These are phyloP conservation scores for Cosmopolites sordidus DNA, from an alignment of 2,888 invertebrate genomes.

Conservation along the genomic window DNA sequence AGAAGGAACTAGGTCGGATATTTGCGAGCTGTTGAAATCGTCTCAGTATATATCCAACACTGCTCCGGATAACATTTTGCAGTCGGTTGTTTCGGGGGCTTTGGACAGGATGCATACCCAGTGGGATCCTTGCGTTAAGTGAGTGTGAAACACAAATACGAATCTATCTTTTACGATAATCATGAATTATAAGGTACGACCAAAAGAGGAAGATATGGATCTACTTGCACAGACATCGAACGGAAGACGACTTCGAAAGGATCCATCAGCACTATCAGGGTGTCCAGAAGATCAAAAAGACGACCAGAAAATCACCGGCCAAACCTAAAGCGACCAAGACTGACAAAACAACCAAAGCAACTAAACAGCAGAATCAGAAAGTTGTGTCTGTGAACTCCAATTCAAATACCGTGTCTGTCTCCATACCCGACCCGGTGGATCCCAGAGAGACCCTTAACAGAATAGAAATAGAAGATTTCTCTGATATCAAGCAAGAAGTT, in stretches of 20 bases:
- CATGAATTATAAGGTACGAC: conserved; percentile 58
- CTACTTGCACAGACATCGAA: conserved; percentile 78
- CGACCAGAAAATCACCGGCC: conserved; percentile 40
- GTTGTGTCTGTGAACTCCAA: neutral
- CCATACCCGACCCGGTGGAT: neutral
- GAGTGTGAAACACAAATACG: conserved; percentile 4
- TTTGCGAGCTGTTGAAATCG: conserved; percentile 76
- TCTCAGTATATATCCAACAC: conserved; percentile 58
- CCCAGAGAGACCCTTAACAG: neutral
- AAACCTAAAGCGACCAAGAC: conserved; percentile 49
- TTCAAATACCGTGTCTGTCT: neutral
- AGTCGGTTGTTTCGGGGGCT: conserved; percentile 85
- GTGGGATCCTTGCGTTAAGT: conserved; percentile 85
- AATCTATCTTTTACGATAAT: neutral
- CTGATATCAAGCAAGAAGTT: conserved; percentile 20
- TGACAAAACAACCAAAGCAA: conserved; percentile 42
- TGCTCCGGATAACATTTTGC: conserved; percentile 61
- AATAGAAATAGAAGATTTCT: neutral
- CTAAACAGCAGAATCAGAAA: conserved; percentile 15
- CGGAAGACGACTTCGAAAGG: conserved; percentile 59
- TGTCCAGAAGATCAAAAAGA: conserved; percentile 55
- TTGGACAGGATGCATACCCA: conserved; percentile 86
- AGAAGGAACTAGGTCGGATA: conserved; percentile 87
- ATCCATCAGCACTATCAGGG: conserved; percentile 64
- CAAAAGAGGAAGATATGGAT: conserved; percentile 91